These are phyloP conservation scores for Hypsibius dujardini DNA, from an alignment of 1,140 invertebrate species.

Conservation along the genomic window DNA sequence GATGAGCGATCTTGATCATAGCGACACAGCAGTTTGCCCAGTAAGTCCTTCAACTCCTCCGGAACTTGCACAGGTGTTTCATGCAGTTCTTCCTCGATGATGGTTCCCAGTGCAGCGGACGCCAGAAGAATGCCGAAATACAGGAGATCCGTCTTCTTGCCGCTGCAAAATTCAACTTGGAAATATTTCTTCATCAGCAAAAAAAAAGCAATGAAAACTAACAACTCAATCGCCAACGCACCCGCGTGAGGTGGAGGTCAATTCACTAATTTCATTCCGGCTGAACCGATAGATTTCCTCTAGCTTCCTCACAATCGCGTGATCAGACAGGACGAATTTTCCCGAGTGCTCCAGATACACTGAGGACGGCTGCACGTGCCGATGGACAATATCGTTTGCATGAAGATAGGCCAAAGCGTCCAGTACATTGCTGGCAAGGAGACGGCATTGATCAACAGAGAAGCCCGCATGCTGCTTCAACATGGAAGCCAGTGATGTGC, in stretches of 20 bases:
- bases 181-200: slow-evolving; percentile 27
- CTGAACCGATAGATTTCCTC: slow-evolving; percentile 17
- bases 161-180: slow-evolving; percentile 24
- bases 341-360: slow-evolving; percentile 12
- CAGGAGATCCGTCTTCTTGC: slow-evolving; percentile 25
- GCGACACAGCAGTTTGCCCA: slow-evolving; percentile 41
- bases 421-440: slow-evolving; percentile 45
- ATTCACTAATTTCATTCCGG: slow-evolving; percentile 40
- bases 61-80: slow-evolving; percentile 38
- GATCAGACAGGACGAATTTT: neutral
- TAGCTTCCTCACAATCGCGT: neutral
- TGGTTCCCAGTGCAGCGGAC: slow-evolving; percentile 38
- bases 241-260: slow-evolving; percentile 36
- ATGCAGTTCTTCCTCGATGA: slow-evolving; percentile 35
- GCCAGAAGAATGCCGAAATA: slow-evolving; percentile 37
- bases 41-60: slow-evolving; percentile 42
- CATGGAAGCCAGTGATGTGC: slow-evolving; percentile 35
- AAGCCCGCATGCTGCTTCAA: slow-evolving; percentile 39
- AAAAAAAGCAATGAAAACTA: slow-evolving; percentile 24
- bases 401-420: slow-evolving; percentile 51
- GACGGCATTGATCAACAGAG: slow-evolving; percentile 42
- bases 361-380: slow-evolving; percentile 40
- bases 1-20: slow-evolving; percentile 50
- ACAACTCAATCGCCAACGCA: slow-evolving; percentile 17
- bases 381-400: slow-evolving; percentile 56